Evolutionary conservation across 2,113 vertebrate genomes (phyloP).

Genomic region (Eubucco bourcierii): DNA sequence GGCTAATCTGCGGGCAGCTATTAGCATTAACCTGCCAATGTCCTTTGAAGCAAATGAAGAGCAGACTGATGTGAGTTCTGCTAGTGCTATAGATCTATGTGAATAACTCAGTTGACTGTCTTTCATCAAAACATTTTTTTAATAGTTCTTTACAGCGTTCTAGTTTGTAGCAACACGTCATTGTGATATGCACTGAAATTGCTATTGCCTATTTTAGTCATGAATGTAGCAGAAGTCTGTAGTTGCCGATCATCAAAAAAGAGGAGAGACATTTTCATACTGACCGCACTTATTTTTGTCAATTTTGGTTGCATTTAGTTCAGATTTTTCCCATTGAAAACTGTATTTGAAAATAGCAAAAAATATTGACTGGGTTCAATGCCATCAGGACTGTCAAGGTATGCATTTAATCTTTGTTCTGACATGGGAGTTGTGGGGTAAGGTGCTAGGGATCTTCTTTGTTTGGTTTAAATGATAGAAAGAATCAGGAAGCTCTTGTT

Average conservation of each 20-base stretch:
- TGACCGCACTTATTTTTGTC: not conserved
- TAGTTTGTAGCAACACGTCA: not conserved
- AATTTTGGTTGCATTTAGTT: not conserved
- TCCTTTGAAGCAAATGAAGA: not conserved
- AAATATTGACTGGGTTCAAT: not conserved
- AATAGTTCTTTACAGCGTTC: not conserved
- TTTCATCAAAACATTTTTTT: not conserved
- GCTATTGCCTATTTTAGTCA: not conserved
- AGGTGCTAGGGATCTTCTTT: not conserved
- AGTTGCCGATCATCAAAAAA: not conserved
- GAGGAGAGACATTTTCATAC: not conserved
- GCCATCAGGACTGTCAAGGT: not conserved
- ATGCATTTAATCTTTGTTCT: not conserved
- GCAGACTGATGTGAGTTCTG: not conserved
- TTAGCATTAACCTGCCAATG: slow-evolving; percentile 68
- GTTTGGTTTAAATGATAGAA: not conserved
- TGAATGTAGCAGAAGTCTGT: not conserved
- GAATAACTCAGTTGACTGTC: not conserved
- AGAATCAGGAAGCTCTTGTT: not conserved
- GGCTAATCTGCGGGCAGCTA: slow-evolving; percentile 83
- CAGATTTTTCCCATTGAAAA: not conserved
- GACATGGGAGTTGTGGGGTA: not conserved
- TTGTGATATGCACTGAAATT: not conserved
- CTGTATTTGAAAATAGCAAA: not conserved
- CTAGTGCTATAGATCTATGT: not conserved